phyloP scores from a whole-genome alignment of 2,888 invertebrate genomes.

The Epinotia nisella region DNA sequence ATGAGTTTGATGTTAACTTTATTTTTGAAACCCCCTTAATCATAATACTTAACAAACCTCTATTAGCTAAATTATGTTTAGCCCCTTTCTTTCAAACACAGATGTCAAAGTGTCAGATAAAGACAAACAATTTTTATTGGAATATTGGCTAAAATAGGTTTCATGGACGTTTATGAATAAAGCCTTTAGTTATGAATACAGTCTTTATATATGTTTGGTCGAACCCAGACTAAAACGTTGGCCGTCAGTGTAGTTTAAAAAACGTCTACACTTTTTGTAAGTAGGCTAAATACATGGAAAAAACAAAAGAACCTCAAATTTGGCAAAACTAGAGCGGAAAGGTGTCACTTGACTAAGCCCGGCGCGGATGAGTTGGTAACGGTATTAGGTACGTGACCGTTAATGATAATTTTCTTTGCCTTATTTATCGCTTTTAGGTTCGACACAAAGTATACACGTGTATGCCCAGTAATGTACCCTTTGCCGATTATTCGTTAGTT shows the following conservation, averaged over 20 bases:
- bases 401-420: constrained; percentile 40
- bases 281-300: constrained; percentile 4
- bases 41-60: too few species aligned
- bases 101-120: too few species aligned
- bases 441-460: constrained; percentile 12
- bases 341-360: constrained; percentile 32
- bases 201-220: too few species aligned
- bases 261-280: not conserved
- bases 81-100: too few species aligned
- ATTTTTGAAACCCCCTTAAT: too few species aligned
- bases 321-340: constrained; percentile 43
- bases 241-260: not conserved
- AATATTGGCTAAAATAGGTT: too few species aligned
- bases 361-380: constrained; percentile 35
- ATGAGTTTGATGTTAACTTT: too few species aligned
- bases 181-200: too few species aligned
- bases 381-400: constrained; percentile 37
- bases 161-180: too few species aligned
- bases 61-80: too few species aligned
- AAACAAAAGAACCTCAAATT: constrained; percentile 35
- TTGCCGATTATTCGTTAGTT: not conserved
- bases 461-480: not conserved
- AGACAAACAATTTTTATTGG: too few species aligned
- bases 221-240: too few species aligned
- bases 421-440: constrained; percentile 16